A percentile compares a stretch with the other conserved stretches of the same genome.
Conservation (phyloP, 1,140 invertebrate genomes). For the Colletes gigas region DNA sequence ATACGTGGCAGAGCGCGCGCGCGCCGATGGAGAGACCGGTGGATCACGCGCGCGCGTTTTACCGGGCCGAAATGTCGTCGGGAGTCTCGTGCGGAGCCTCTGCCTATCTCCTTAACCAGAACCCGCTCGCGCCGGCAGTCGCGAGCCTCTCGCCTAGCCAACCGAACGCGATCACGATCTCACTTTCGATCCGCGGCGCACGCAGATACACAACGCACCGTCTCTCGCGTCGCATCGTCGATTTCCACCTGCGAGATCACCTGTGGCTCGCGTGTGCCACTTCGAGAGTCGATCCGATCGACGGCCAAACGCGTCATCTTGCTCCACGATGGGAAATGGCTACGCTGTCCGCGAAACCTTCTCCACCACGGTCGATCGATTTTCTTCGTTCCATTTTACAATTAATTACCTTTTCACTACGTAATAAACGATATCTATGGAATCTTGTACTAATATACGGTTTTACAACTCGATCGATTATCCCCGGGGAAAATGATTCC, state of each 20-base stretch:
- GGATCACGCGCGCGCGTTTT: not conserved
- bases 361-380: not conserved
- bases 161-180: slow-evolving; percentile 45
- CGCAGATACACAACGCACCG: not conserved
- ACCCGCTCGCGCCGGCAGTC: not conserved
- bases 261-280: slow-evolving; percentile 36
- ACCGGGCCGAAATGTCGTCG: slow-evolving; percentile 19
- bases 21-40: not conserved
- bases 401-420: no score
- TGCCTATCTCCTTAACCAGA: slow-evolving; percentile 51
- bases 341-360: no score
- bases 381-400: no score
- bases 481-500: no score
- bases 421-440: no score
- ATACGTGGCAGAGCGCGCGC: slow-evolving; percentile 10
- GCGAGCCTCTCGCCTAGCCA: no score
- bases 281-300: not conserved
- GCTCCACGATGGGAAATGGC: not conserved
- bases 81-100: slow-evolving; percentile 22
- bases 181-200: slow-evolving; percentile 56
- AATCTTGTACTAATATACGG: no score
- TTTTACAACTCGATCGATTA: no score
- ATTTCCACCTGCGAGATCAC: slow-evolving; percentile 28
- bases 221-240: not conserved
- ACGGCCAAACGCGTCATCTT: not conserved